A percentile compares a stretch with the other conserved stretches of the same genome.
Conservation (phyloP, 1,140 invertebrate genomes). For the Drosophila seguyi region DNA sequence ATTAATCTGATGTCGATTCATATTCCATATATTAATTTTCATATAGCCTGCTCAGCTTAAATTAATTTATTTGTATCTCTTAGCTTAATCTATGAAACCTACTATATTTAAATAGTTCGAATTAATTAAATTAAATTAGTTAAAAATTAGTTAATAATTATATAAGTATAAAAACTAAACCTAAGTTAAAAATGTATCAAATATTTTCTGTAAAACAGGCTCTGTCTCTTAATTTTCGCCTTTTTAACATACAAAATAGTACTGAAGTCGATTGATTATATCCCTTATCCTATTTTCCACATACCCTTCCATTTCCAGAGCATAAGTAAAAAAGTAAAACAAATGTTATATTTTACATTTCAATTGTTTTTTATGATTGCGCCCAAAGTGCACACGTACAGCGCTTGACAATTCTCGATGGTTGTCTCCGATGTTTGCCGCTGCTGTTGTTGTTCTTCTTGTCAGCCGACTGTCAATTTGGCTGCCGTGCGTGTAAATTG, state of each 20-base stretch:
- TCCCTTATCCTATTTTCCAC: too few species aligned
- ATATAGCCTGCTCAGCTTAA: too few species aligned
- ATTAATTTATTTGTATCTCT: too few species aligned
- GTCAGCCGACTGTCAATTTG: constrained; percentile 76
- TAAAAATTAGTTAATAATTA: too few species aligned
- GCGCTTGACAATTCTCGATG: constrained; percentile 46
- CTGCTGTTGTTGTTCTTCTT: constrained; percentile 40
- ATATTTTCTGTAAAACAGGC: neutral
- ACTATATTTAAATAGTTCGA: too few species aligned
- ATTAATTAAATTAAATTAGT: too few species aligned
- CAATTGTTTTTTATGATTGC: constrained; percentile 84
- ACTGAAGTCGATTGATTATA: neutral
- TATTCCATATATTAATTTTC: too few species aligned
- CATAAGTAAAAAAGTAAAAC: constrained; percentile 40
- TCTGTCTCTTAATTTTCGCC: neutral
- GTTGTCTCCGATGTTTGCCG: constrained; percentile 38
- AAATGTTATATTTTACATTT: constrained; percentile 83
- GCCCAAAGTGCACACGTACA: constrained; percentile 77
- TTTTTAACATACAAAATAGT: neutral
- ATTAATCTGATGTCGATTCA: too few species aligned
- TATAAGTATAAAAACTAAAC: too few species aligned
- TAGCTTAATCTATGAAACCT: too few species aligned
- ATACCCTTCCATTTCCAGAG: constrained; percentile 1
- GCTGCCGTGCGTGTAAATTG: constrained; percentile 79
- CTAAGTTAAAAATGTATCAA: too few species aligned